Evolutionary conservation across 2,113 vertebrate genomes (phyloP), one percentile per base, ranked within the genome.

Genomic region (Andinoacara biseriatus): DNA sequence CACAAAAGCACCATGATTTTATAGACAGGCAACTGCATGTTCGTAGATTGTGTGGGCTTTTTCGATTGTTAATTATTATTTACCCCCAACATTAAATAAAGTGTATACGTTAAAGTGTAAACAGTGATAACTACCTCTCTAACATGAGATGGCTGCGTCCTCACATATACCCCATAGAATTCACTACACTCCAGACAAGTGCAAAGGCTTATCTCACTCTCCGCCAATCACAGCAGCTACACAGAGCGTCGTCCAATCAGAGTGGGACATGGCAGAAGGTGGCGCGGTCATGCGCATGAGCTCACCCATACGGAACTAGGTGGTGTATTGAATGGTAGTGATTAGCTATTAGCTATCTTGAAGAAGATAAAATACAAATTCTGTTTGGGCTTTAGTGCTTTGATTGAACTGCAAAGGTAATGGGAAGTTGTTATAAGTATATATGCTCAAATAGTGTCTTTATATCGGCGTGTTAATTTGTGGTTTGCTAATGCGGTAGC

Each of bases 231-330:
- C 1, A 81, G 2, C 2, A 3, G n/a, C 2, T 1, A 4, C 56
- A 46, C 2, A 33, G 33, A n/a, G 38, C 17, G 13, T 65, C 8
- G 46, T 78, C 95, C 94, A 96, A 95, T 96, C 91, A 94, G 11
- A 87, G 22, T 6, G 65, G 56, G 89, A 86, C 91, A 94, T 76
- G 84, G 17, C 77, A 56, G 26, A 63, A 3, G 1, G 13, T 29
- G 10, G 5, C 10, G n/a, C 10, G 1, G 10, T 2, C n/a, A 2
- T 26, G 24, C 83, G 82, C 86, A 84, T 88, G 79, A 74, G 84
- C 80, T 10, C 74, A 17, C 9, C 1, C 10, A 5, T 15, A 24
- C 90, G 87, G 94, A 94, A 95, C 49, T 85, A 46, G 74, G 14
- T 26, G 22, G 56, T 5, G 65, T 67, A 81, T 33, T 69, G 65